phyloP scores from a whole-genome alignment of 2,797 vertebrate species.

The Sitta carolinensis region DNA sequence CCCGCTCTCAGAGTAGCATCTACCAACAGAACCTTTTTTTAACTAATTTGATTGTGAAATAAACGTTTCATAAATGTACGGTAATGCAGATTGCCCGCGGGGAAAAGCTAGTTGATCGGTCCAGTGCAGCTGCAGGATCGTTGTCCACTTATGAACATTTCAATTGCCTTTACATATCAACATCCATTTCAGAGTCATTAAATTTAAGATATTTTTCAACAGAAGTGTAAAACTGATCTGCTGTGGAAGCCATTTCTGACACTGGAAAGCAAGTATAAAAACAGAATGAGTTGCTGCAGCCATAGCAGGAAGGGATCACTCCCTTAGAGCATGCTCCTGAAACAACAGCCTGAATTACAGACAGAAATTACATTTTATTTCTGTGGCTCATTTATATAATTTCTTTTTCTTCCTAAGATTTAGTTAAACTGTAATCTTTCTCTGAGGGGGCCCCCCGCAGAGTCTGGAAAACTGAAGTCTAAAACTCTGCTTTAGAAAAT shows the following conservation, averaged over 20 bases:
- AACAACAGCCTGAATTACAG: not conserved
- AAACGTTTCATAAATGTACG: not conserved
- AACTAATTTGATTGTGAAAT: not conserved
- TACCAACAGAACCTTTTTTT: not conserved
- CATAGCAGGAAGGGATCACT: not conserved
- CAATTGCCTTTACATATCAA: not conserved
- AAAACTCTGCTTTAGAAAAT: not conserved
- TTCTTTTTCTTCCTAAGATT: not conserved
- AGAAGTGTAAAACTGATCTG: not conserved
- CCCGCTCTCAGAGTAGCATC: not conserved
- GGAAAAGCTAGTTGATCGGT: not conserved
- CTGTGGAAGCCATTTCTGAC: not conserved
- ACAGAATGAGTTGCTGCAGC: not conserved
- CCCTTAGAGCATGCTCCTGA: accelerated
- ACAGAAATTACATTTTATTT: not conserved
- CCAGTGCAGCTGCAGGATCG: not conserved
- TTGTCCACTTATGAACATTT: not conserved
- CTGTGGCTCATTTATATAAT: accelerated
- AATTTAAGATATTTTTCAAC: not conserved
- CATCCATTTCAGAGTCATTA: not conserved
- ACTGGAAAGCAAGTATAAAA: not conserved
- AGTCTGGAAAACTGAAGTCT: not conserved
- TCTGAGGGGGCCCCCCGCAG: not conserved
- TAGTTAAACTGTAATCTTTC: not conserved
- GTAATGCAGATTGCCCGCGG: not conserved